These are phyloP conservation scores for Drosophila conformis DNA, from an alignment of 2,888 invertebrate genomes.

Conservation along the genomic window DNA sequence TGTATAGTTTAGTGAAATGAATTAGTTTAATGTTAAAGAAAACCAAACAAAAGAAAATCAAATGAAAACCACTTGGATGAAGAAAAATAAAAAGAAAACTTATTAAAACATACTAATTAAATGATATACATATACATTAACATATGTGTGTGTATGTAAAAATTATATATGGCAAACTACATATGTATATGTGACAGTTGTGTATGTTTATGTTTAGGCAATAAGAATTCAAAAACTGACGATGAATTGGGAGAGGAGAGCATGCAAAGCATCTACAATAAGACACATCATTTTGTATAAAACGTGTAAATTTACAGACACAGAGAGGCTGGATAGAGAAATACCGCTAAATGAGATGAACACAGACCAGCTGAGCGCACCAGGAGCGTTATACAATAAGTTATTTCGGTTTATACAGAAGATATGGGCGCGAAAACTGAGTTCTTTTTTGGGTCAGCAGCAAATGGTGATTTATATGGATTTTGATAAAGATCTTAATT, in stretches of 20 bases:
- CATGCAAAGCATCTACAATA: slow-evolving; percentile 75
- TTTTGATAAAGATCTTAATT: slow-evolving; percentile 65
- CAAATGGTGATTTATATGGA: slow-evolving; percentile 73
- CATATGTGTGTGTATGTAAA: slow-evolving; percentile 27
- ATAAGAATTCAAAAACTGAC: slow-evolving; percentile 43
- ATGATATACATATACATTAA: slow-evolving; percentile 35
- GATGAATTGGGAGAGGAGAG: slow-evolving; percentile 46
- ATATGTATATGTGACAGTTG: slow-evolving; percentile 66
- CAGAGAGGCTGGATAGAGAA: slow-evolving; percentile 5
- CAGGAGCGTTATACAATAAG: slow-evolving; percentile 35
- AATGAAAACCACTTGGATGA: slow-evolving; percentile 45
- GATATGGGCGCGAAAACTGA: background rate
- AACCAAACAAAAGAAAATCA: slow-evolving; percentile 38
- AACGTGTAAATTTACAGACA: slow-evolving; percentile 35
- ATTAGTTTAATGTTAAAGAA: slow-evolving; percentile 74
- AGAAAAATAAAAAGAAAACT: slow-evolving; percentile 34
- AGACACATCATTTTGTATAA: slow-evolving; percentile 65
- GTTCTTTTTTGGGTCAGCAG: slow-evolving; percentile 51
- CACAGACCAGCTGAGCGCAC: slow-evolving; percentile 28
- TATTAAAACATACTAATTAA: slow-evolving; percentile 32
- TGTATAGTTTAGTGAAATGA: slow-evolving; percentile 80
- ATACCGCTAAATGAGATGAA: slow-evolving; percentile 2
- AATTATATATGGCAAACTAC: slow-evolving; percentile 51
- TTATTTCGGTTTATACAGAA: background rate
- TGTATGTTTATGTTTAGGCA: slow-evolving; percentile 46